Percentiles rank a stretch among this genome's conserved stretches.
Conservation (phyloP, 1,140 invertebrate genomes). For the Cardiocondyla obscurior region DNA sequence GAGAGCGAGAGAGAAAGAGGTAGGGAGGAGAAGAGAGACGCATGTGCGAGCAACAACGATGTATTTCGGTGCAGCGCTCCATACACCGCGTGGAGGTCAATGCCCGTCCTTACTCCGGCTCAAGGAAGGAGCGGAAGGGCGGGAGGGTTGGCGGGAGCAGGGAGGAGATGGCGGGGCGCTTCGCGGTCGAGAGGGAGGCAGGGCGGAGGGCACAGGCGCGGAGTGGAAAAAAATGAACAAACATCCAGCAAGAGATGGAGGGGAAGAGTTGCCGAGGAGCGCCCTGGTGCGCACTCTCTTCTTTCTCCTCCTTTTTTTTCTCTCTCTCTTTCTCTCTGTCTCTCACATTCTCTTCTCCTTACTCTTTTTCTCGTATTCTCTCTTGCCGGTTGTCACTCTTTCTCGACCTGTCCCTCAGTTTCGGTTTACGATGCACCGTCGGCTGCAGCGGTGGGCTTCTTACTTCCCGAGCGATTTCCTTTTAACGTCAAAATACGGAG, state of each 20-base stretch:
- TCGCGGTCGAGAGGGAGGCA: constrained; percentile 52
- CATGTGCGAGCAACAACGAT: constrained; percentile 81
- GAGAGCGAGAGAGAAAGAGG: not conserved
- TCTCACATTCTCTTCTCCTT: not conserved
- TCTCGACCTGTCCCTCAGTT: constrained; percentile 26
- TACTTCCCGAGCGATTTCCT: constrained; percentile 47
- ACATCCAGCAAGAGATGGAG: constrained; percentile 65
- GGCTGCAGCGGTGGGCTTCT: constrained; percentile 33
- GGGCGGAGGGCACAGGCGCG: constrained; percentile 73
- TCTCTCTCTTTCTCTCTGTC: not conserved
- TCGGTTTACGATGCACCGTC: constrained; percentile 52
- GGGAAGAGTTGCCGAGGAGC: constrained; percentile 36
- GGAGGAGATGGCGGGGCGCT: constrained; percentile 62
- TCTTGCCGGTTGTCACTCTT: constrained; percentile 40
- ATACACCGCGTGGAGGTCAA: constrained; percentile 83
- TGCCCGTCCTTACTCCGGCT: constrained; percentile 84
- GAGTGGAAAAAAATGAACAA: constrained; percentile 73
- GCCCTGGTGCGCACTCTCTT: constrained; percentile 16
- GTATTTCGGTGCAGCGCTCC: constrained; percentile 83
- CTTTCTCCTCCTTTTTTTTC: not conserved
- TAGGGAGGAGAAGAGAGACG: constrained; percentile 58
- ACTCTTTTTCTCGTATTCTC: not conserved
- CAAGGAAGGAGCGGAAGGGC: constrained; percentile 77
- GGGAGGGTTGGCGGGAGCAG: constrained; percentile 46
- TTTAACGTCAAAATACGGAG: constrained; percentile 51